Percentiles rank a stretch among this genome's conserved stretches.
These are phyloP conservation scores for Drosophila phalerata DNA, from an alignment of 2,888 invertebrate genomes.

Conservation along the genomic window DNA sequence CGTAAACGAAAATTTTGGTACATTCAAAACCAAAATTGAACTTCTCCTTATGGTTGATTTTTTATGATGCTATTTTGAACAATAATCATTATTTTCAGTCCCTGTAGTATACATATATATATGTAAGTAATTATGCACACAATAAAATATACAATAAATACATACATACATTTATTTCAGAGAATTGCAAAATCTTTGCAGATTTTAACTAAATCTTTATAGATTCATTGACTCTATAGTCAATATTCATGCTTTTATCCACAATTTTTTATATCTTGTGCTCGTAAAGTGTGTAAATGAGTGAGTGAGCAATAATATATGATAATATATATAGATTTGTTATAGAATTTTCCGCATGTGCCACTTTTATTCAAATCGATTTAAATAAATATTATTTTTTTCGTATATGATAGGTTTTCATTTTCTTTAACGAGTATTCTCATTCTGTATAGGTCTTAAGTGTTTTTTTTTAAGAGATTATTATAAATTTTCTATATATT, in stretches of 20 bases:
- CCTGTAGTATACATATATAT: too few relatives aligned
- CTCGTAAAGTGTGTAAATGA: too few relatives aligned
- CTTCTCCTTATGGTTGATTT: too few relatives aligned
- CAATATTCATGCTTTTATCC: background rate
- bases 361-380: background rate
- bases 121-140: constrained; percentile 9
- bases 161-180: background rate
- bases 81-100: too few relatives aligned
- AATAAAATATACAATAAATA: constrained; percentile 5
- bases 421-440: too few relatives aligned
- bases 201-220: background rate
- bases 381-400: background rate
- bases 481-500: background rate
- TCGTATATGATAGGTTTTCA: too few relatives aligned
- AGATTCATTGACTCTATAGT: too few relatives aligned
- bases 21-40: too few relatives aligned
- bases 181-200: background rate
- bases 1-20: too few relatives aligned
- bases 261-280: background rate
- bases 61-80: too few relatives aligned
- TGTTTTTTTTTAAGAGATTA: background rate
- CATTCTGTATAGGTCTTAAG: background rate
- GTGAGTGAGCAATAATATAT: background rate
- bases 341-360: too few relatives aligned
- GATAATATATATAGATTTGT: background rate